Percentiles rank a stretch among this genome's conserved stretches.
Conservation (phyloP, 2,113 vertebrate genomes). For the Pelvicachromis taeniatus region DNA sequence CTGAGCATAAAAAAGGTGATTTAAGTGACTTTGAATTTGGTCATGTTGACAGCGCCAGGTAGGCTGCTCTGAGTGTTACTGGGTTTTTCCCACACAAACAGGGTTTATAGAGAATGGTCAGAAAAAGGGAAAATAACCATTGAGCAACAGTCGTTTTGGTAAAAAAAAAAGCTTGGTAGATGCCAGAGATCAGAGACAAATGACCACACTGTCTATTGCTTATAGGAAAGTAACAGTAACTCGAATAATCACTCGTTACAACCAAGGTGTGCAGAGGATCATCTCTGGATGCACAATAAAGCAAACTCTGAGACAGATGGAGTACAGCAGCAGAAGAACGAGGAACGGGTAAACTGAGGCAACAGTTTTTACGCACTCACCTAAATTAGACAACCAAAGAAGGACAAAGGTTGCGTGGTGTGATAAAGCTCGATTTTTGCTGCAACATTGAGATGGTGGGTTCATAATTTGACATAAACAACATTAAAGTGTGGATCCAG, state of each 20-base stretch:
- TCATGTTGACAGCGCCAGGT: background rate
- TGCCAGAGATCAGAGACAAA: background rate
- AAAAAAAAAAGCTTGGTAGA: background rate
- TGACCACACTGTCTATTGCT: background rate
- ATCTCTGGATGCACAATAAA: background rate
- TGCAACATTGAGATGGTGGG: background rate
- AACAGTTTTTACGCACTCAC: background rate
- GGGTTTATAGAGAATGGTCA: background rate
- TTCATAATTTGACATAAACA: background rate
- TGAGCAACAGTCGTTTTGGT: accelerated
- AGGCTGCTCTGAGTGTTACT: background rate
- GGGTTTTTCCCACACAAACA: background rate
- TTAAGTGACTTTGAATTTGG: background rate
- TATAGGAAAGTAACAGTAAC: background rate
- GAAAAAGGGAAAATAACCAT: background rate
- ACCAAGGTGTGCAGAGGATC: background rate
- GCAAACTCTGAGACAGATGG: background rate
- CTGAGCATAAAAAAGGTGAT: background rate
- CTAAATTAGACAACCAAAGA: background rate
- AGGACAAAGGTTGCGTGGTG: background rate
- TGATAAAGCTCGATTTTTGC: background rate
- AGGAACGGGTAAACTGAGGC: background rate
- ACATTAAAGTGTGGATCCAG: too few relatives aligned
- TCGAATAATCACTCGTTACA: background rate
- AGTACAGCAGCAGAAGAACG: background rate